Evolutionary conservation across 2,888 invertebrate genomes (phyloP), one percentile per base, ranked within the genome.

Genomic region (Caenorhabditis virilis): DNA sequence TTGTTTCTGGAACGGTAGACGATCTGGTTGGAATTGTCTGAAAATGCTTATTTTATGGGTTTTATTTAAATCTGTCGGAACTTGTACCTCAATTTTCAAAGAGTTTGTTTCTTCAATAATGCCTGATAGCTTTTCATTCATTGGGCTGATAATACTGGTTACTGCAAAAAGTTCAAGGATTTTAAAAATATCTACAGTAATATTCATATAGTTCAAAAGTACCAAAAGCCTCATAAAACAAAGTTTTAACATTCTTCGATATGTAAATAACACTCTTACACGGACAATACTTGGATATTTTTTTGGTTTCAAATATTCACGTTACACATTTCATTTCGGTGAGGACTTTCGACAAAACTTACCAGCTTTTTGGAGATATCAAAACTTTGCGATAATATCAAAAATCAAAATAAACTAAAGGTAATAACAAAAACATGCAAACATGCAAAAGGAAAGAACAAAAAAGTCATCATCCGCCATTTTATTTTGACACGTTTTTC

Each of bases 1-100:
- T 57, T n/a, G 78, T 72, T 49, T 80, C 79, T 22, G 79, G 79
- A 26, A 80, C 79, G 2, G 79, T 80, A 9, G 75, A 77, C 1
- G 79, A 79, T 18, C 79, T 62, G 13, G 71, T 66, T 11, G 77
- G 77, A 9, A 62, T 20, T 15, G 55, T 57, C 63, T 69, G 64
- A 52, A 70, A 55, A 48, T 5, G 15, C 20, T 15, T 5, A 16
- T 18, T 46, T 26, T 26, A 7, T 46, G 16, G 7, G n/a, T n/a
- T n/a, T n/a, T n/a, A n/a, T n/a, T n/a, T n/a, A 16, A 26, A 7
- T 46, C 43, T 43, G 9, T 13, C 27, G 25, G 25, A 22, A 18
- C 6, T 16, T 50, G 16, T 20, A 66, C 60, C 60, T 66, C 66
- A 18, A 53, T 54, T 39, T 54, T 64, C 0, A 57, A 39, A 26